Base-by-base conservation (phyloP, 1,140 invertebrate genomes). In the Micrasema minimum region DNA sequence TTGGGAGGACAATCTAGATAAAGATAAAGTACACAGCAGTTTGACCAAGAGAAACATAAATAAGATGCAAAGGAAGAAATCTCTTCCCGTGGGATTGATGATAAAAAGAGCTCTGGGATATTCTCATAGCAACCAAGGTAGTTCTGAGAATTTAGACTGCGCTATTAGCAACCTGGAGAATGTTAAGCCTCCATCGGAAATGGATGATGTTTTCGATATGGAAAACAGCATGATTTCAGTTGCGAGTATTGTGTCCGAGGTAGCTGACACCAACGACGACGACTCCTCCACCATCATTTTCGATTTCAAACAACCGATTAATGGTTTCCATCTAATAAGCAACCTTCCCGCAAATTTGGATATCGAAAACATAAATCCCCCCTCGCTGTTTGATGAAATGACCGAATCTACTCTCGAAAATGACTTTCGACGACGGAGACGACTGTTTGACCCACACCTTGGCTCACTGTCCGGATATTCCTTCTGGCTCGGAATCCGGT, bases 201-300 rank as follows among this genome's bases (percentile, higher is more conserved):
- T 95, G 89, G 91, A 93, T 50, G 88, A 93, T 72, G 76, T 92
- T 11, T 82, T 89, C 0, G 92, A 93, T 75, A 90, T 94, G 85
- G 91, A 92, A 74, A 90, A 89, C 38, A 92, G 90, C 74, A 93
- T 94, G 88, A 81, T 93, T 7, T 95, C 93, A 65, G 90, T 95
- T 0, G 91, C 91, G 0, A 94, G 92, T 76, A 92, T 95, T 35
- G 90, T 89, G 11, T 93, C 90, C 0, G 92, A 93, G 81, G 85
- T 91, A 4, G 90, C 87, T 0, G 92, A 93, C 70, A 50, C 74
- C 6, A 43, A 31, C 1, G 78, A 72, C 61, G 80, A 81, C 0
- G 80, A 82, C 18, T 43, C 65, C 38, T 80, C 80, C 4, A 80
- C 82, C 1, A 78, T 83, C 5, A 72, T 86, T 10, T 87, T 87